Evolutionary conservation across 2,113 vertebrate genomes (phyloP), one percentile per base, ranked within the genome.

Genomic region (Brachionichthys hirsutus): DNA sequence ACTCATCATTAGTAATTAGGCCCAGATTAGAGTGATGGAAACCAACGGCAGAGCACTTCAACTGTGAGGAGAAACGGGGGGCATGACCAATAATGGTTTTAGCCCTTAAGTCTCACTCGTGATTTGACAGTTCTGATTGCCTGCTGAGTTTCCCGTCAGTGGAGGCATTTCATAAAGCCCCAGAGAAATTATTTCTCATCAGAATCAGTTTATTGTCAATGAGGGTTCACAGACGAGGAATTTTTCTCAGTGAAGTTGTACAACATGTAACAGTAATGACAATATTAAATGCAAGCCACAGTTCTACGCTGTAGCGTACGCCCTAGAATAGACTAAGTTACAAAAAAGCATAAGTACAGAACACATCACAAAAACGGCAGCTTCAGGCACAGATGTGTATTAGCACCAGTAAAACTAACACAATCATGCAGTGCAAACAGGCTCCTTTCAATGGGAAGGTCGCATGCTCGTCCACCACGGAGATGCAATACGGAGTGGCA

Each of bases 1-100:
- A n/a, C n/a, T n/a, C n/a, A n/a, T n/a, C n/a, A 81, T 88, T 86
- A 87, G 69, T 79, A 86, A 90, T 88, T 87, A 86, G 70, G 58
- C 54, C 44, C 35, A 86, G 66, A 88, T 86, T 80, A 76, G 72
- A 66, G 70, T 78, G 78, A 86, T 73, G 76, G 73, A 73, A 77
- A 50, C 53, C 55, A 67, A 60, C 62, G 81, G 70, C 70, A 83
- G 78, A 65, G 66, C 83, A 60, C 68, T 78, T 70, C 34, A 56
- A 53, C 55, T 53, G 68, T 47, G 70, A 53, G 55, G 40, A 75
- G 73, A 71, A 78, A 67, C 70, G 64, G 60, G 65, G 72, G 43
- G 65, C 73, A 51, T 71, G 67, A 82, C 67, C 72, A 80, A 80
- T 69, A 77, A 77, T 73, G 73, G 66, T 83, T 71, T 82, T 64